Conservation (phyloP, 2,888 invertebrate genomes). For the Euproctis similis region DNA sequence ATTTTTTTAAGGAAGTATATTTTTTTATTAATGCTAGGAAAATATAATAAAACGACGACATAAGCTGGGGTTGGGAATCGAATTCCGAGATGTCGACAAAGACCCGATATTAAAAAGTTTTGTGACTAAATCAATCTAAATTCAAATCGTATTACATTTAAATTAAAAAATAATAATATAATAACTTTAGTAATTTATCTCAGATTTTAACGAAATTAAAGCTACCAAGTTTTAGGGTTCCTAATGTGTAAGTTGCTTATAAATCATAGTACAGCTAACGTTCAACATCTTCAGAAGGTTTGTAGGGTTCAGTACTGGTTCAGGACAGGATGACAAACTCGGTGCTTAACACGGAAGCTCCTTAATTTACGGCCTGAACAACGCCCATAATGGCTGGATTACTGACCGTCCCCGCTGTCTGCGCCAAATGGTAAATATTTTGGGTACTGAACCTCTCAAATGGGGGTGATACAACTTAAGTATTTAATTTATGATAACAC, state of each 20-base stretch:
- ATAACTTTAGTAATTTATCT: too few relatives aligned
- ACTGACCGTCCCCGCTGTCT: constrained; percentile 5
- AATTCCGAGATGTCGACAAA: too few relatives aligned
- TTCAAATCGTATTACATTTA: too few relatives aligned
- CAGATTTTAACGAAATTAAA: too few relatives aligned
- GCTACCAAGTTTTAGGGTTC: too few relatives aligned
- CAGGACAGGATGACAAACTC: constrained; percentile 20
- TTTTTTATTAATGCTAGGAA: too few relatives aligned
- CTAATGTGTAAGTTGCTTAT: constrained; percentile 1
- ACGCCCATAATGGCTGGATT: constrained; percentile 17
- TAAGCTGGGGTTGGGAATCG: too few relatives aligned
- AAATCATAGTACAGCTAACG: constrained; percentile 2
- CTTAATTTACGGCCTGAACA: constrained; percentile 20
- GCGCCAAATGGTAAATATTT: constrained; percentile 9
- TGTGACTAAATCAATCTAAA: too few relatives aligned
- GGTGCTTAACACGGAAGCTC: constrained; percentile 14
- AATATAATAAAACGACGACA: too few relatives aligned
- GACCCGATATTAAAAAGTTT: too few relatives aligned
- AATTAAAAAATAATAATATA: too few relatives aligned
- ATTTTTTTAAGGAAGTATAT: too few relatives aligned
- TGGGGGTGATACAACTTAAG: neutral
- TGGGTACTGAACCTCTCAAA: constrained; percentile 1
- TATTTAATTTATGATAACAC: neutral
- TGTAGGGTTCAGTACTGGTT: constrained; percentile 2
- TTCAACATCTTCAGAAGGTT: constrained; percentile 4